Evolutionary conservation across 2,113 vertebrate genomes (phyloP), one percentile per base, ranked within the genome.

Genomic region (Puma concolor): DNA sequence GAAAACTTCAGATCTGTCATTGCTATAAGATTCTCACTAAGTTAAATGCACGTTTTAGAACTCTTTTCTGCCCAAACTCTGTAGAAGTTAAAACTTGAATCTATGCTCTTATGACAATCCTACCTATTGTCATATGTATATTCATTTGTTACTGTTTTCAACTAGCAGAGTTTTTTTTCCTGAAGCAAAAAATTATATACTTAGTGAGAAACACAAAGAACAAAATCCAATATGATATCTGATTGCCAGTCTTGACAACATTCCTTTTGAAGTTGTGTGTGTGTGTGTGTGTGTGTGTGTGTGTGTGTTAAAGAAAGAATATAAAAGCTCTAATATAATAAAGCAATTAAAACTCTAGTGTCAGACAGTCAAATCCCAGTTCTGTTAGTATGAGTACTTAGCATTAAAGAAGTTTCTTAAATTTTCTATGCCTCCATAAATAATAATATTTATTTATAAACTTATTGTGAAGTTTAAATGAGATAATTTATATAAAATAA

Each of bases 1-100:
- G 27, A 85, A 97, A 95, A 95, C 81, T 72, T 97, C 57, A 92
- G 84, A 63, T 33, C 8, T 92, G 60, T 88, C 84, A 95, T 27
- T 89, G 82, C 79, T 77, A 69, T 97, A 93, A 85, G 50, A 14
- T 31, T 88, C 69, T 92, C 44, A 2, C 60, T 64, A 69, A 94
- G 29, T 1, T 74, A 29, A 94, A 90, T 66, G 33, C 5, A 66
- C 31, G 31, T 89, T 90, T 95, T 84, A 92, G 33, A 88, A 77
- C 2, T 60, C 48, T 86, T 54, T 93, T 95, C n/a, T 95, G 41
- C 44, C 54, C 25, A 72, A 93, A 89, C 33, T 9, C 52, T 84
- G 4, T 25, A 57, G 74, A 97, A 64, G 33, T 84, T 80, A 86
- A 95, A 92, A 83, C 17, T 81, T 93, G 17, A 85, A 94, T 89